Percentiles rank a stretch among this genome's conserved stretches.
Conservation (phyloP, 2,888 invertebrate genomes). For the Rambutsinella grinnellia region DNA sequence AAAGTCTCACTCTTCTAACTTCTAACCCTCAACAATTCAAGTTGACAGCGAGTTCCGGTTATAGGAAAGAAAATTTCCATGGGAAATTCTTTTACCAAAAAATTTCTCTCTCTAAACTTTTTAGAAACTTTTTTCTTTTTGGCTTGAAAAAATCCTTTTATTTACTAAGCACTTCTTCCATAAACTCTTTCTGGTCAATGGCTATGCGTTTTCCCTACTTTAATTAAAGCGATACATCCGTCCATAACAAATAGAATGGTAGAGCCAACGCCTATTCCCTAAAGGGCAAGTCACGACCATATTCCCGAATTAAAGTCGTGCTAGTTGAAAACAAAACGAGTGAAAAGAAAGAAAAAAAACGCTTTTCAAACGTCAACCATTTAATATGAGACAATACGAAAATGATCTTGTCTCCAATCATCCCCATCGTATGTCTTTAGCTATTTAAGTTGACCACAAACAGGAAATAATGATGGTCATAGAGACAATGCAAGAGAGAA, state of each 20-base stretch:
- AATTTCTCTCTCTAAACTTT: too few relatives aligned
- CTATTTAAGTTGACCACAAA: not conserved
- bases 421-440: not conserved
- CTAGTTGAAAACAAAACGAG: not conserved
- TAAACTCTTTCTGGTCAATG: slow-evolving; percentile 9
- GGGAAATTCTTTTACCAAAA: too few relatives aligned
- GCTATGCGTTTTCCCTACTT: too few relatives aligned
- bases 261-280: slow-evolving; percentile 60
- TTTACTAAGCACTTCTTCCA: not conserved
- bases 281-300: slow-evolving; percentile 65
- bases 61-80: slow-evolving; percentile 15
- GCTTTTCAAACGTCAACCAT: not conserved
- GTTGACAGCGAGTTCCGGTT: slow-evolving; percentile 33
- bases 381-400: not conserved
- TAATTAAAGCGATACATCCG: slow-evolving; percentile 28
- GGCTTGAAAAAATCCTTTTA: not conserved
- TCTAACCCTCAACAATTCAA: too few relatives aligned
- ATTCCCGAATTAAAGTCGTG: slow-evolving; percentile 9
- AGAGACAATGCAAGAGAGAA: not conserved
- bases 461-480: not conserved
- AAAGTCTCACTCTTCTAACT: too few relatives aligned
- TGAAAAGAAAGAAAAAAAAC: not conserved
- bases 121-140: too few relatives aligned
- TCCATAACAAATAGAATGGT: slow-evolving; percentile 9
- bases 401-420: not conserved